phyloP scores from a whole-genome alignment of 2,888 invertebrate genomes.

The Oligia fasciuncula region DNA sequence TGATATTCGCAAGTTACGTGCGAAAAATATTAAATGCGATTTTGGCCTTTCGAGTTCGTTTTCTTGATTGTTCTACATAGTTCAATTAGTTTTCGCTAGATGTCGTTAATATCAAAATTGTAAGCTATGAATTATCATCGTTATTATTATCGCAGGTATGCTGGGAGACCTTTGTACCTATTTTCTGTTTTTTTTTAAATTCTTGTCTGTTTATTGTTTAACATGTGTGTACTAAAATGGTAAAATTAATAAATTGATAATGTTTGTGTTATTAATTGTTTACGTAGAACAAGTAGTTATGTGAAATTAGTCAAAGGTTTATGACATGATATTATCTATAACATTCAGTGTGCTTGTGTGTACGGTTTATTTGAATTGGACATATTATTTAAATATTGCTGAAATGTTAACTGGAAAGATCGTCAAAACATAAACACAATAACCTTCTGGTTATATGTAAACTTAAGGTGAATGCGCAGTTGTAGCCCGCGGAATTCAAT shows the following conservation, averaged over 20 bases:
- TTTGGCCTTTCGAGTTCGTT: conserved; percentile 8
- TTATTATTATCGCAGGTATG: no score
- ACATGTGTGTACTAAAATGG: no score
- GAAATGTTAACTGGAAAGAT: background rate
- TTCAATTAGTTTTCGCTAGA: conserved; percentile 26
- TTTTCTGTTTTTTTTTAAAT: no score
- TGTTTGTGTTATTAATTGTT: no score
- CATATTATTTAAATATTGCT: background rate
- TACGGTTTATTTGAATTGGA: background rate
- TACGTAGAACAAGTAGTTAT: background rate
- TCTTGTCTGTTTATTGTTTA: no score
- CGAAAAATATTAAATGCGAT: conserved; percentile 32
- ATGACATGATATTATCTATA: background rate
- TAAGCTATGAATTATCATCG: background rate
- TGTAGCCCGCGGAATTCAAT: no score
- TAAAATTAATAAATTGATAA: background rate
- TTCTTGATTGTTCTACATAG: conserved; percentile 31
- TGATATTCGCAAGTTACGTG: conserved; percentile 60
- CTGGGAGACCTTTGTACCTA: no score
- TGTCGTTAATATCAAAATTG: conserved; percentile 14
- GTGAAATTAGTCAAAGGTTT: background rate
- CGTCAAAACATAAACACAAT: background rate
- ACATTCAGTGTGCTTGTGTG: background rate
- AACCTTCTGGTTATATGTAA: background rate
- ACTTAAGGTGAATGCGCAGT: no score